Base-by-base conservation (phyloP, 2,888 invertebrate species). In the Microdon myrmicae region DNA sequence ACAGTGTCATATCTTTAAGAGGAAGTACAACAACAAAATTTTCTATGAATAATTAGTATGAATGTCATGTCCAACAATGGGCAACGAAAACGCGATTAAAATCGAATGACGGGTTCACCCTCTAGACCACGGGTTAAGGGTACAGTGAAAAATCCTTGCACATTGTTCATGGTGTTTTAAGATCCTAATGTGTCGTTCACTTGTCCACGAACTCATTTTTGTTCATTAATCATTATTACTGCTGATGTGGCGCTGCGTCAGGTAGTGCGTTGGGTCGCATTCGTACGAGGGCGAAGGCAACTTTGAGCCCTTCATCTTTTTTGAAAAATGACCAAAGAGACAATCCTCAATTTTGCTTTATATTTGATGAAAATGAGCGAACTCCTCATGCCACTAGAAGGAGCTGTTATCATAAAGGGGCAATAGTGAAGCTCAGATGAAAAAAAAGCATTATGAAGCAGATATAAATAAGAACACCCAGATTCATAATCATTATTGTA, bases 161-260 rank as follows among this genome's bases (percentile, higher is more conserved):
- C 17, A 20, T 10, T 56, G 34, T 56, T 51, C 41, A 64, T 64
- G 55, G 56, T 64, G 44, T 51, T 64, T 51, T 51, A 56, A 64
- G 55, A 64, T 55, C 56, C 61, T 45, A 64, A 56, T 64, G 61
- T 64, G 61, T 64, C 61, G 61, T 56, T 64, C 61, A 64, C 51
- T 64, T 64, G 61, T 64, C 61, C 61, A 56, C 56, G 56, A 64
- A 64, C 61, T 51, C 61, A 56, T 64, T 64, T 56, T 64, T 56
- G 61, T 64, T 56, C 61, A 64, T 64, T 64, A 56, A 64, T 64
- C 61, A 64, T 64, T 64, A 56, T 64, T 64, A 64, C 56, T 64
- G 51, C 61, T n/a, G n/a, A 64, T 64, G n/a, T n/a, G n/a, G n/a
- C n/a, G n/a, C n/a, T 48, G 38, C 28, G 29, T 4, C 14, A n/a